phyloP scores from a whole-genome alignment of 2,888 invertebrate species.

The Platypus cylindrus region DNA sequence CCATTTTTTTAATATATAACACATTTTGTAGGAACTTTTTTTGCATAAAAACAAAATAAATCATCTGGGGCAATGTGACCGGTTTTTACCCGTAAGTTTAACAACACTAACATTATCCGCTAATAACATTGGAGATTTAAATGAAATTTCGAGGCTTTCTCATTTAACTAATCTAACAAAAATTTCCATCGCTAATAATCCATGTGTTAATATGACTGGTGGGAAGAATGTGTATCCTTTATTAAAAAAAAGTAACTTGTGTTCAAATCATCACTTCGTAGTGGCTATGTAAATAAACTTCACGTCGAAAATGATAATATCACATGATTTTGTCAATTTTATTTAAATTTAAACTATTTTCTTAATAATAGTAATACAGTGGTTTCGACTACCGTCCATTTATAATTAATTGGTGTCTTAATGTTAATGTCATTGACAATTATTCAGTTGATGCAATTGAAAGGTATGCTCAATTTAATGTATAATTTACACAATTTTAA shows the following conservation, averaged over 20 bases:
- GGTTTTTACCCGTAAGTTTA: slow-evolving; percentile 65
- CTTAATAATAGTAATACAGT: slow-evolving; percentile 34
- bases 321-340: no score
- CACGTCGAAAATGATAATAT: no score
- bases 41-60: slow-evolving; percentile 78
- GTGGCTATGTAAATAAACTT: no score
- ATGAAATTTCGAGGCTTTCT: slow-evolving; percentile 71
- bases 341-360: no score
- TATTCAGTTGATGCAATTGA: slow-evolving; percentile 82
- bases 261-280: no score
- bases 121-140: slow-evolving; percentile 74
- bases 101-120: slow-evolving; percentile 65
- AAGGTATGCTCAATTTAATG: slow-evolving; percentile 43
- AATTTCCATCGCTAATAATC: slow-evolving; percentile 77
- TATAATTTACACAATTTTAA: no score
- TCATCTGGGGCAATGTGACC: slow-evolving; percentile 68
- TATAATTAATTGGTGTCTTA: slow-evolving; percentile 87
- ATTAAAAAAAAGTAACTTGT: slow-evolving; percentile 5
- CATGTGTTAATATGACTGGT: slow-evolving; percentile 69
- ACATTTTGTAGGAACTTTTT: slow-evolving; percentile 60
- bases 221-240: slow-evolving; percentile 71
- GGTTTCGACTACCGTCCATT: slow-evolving; percentile 88
- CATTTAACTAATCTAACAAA: slow-evolving; percentile 65
- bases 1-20: slow-evolving; percentile 5
- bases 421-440: slow-evolving; percentile 76